Conservation (phyloP, 2,888 invertebrate species). For the Tiphia femorata region DNA sequence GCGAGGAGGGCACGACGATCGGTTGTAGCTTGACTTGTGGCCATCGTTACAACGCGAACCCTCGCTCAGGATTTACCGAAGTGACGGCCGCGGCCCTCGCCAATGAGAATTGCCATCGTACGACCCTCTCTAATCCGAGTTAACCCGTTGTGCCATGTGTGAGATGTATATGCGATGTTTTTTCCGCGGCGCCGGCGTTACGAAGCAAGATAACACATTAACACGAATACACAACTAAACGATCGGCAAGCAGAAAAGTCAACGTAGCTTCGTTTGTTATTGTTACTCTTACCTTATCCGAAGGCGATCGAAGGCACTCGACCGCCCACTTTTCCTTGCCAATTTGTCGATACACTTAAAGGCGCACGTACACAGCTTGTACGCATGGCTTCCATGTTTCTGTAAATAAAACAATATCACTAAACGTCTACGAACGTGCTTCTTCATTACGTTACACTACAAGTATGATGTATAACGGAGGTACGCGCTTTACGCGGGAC, state of each 20-base stretch:
- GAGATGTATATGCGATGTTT: background rate
- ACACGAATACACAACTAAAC: too few relatives aligned
- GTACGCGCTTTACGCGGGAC: too few relatives aligned
- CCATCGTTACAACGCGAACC: conserved; percentile 7
- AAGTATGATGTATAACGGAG: too few relatives aligned
- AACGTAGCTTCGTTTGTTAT: background rate
- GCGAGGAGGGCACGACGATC: conserved; percentile 21
- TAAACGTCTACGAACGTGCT: too few relatives aligned
- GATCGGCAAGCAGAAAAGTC: too few relatives aligned
- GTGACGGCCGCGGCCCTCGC: conserved; percentile 5
- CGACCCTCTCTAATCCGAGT: conserved; percentile 30
- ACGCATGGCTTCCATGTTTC: conserved; percentile 29
- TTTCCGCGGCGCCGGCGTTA: background rate
- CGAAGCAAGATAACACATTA: background rate
- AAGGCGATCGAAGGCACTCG: too few relatives aligned
- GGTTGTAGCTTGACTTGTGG: conserved; percentile 27
- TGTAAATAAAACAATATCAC: conserved; percentile 36
- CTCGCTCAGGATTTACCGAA: conserved; percentile 24
- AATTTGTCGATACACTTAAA: too few relatives aligned
- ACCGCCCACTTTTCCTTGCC: too few relatives aligned
- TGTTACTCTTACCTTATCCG: background rate
- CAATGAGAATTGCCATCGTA: conserved; percentile 26
- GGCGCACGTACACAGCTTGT: background rate
- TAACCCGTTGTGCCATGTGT: conserved; percentile 7
- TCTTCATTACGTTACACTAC: too few relatives aligned